Base-by-base conservation (phyloP, 1,140 invertebrate genomes). In the Trissolcus basalis region DNA sequence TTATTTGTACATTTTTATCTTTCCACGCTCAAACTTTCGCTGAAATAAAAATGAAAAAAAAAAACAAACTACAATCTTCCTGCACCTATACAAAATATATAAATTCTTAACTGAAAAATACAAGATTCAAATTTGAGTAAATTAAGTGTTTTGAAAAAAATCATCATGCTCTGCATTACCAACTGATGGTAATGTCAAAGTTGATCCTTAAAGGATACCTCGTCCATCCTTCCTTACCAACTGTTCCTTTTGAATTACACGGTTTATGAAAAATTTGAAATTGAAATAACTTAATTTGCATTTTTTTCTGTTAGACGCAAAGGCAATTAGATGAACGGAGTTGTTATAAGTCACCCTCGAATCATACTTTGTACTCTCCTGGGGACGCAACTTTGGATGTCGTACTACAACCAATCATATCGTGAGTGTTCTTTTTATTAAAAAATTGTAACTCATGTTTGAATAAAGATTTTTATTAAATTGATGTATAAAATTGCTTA, bases 351-450 rank as follows among this genome's bases (percentile, higher is more conserved):
- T 80, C 86, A 77, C 83, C 85, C 82, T 85, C 85, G 71, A 87
- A 88, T 83, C 86, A 86, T 79, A 84, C 86, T 76, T 86, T 84
- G 80, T 85, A 84, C 77, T 82, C 84, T 68, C 83, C 85, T 39
- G 80, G 79, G 71, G 86, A 89, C 71, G 82, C 82, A 67, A 89
- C 87, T 72, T 63, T 89, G 81, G 87, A 89, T 58, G 87, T 84
- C 76, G 86, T 89, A 80, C 86, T 89, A 68, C 86, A 89, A 73
- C 87, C 87, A 64, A 88, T 89, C 80, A 88, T 89, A 85, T 88
- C 87, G 87, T 88, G 84, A 88, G 86, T 85, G 74, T 44, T 45
- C 13, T 45, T 45, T 53, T 15, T 35, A 58, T 33, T 44, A 14
- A 47, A 35, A 47, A 41, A 41, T 19, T 1, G 1, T 27, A 27